Percentiles rank a stretch among this genome's conserved stretches.
Conservation (phyloP, 1,140 invertebrate species). For the Drosophila orena region DNA sequence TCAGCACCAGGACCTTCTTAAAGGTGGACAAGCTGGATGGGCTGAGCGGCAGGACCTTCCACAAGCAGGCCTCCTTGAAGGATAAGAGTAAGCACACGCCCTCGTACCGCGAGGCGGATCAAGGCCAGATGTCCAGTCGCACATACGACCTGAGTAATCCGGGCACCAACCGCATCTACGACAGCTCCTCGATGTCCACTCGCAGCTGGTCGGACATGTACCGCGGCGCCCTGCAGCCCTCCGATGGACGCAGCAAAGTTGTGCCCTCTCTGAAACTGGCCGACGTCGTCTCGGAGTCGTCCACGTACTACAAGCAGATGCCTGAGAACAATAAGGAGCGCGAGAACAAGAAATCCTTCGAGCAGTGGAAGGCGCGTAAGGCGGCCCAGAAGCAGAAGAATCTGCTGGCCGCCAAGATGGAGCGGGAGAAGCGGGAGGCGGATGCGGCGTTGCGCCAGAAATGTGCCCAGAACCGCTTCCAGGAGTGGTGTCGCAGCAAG, state of each 20-base stretch:
- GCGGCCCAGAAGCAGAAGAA: constrained; percentile 51
- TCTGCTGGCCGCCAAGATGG: constrained; percentile 33
- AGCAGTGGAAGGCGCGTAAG: constrained; percentile 60
- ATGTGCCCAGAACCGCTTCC: constrained; percentile 44
- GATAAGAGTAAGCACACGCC: background rate
- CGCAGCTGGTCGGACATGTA: constrained; percentile 69
- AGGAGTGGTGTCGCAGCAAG: constrained; percentile 51
- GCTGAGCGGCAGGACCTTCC: background rate
- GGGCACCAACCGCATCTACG: constrained; percentile 7
- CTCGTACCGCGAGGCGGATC: background rate
- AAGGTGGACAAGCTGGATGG: background rate
- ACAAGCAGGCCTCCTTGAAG: background rate
- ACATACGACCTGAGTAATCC: constrained; percentile 37
- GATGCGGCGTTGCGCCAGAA: constrained; percentile 51
- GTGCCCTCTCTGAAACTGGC: constrained; percentile 51
- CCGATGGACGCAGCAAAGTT: constrained; percentile 45
- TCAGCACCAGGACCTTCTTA: background rate
- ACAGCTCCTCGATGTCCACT: constrained; percentile 50
- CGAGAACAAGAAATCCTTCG: constrained; percentile 31
- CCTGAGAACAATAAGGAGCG: constrained; percentile 37
- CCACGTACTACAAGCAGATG: constrained; percentile 55
- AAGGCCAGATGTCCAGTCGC: constrained; percentile 44
- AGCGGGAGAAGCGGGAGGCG: constrained; percentile 34
- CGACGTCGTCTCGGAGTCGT: constrained; percentile 26
- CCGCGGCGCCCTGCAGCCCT: constrained; percentile 26